A percentile compares a stretch with the other conserved stretches of the same genome.
phyloP scores from a whole-genome alignment of 1,140 invertebrate species.

The Andrena cerasifolii region DNA sequence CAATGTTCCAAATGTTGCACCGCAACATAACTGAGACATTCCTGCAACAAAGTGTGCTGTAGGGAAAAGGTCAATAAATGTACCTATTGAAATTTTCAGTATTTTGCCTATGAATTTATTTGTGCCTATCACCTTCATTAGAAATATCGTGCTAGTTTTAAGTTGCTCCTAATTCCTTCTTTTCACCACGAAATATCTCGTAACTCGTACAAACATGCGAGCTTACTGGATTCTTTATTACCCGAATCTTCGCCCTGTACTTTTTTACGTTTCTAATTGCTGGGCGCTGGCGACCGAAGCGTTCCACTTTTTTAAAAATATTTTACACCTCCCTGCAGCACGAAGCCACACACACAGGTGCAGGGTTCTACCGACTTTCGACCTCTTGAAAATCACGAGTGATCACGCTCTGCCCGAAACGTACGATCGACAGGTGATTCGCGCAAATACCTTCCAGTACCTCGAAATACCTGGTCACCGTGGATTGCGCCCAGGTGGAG shows the following conservation, averaged over 20 bases:
- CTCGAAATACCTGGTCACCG: conserved; percentile 53
- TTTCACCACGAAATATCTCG: neutral
- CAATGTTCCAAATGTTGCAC: no score
- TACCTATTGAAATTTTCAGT: no score
- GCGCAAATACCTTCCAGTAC: conserved; percentile 51
- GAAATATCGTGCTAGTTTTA: no score
- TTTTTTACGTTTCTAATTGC: neutral
- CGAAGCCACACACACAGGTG: neutral
- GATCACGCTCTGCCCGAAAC: conserved; percentile 43
- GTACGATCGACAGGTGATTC: conserved; percentile 65
- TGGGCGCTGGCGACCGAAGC: neutral
- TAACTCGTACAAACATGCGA: neutral
- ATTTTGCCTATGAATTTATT: no score
- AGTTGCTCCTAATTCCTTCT: neutral
- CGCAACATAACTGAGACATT: no score
- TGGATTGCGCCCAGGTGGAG: conserved; percentile 46
- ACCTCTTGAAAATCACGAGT: conserved; percentile 53
- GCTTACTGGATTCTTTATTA: neutral
- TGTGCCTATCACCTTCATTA: no score
- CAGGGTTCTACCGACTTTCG: conserved; percentile 6
- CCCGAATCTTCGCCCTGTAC: neutral
- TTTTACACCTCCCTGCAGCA: neutral
- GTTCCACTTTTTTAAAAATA: neutral
- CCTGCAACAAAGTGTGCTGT: no score
- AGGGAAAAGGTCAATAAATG: no score